These are phyloP conservation scores for Apodemus sylvaticus DNA, from an alignment of 2,113 vertebrate species.

Conservation along the genomic window DNA sequence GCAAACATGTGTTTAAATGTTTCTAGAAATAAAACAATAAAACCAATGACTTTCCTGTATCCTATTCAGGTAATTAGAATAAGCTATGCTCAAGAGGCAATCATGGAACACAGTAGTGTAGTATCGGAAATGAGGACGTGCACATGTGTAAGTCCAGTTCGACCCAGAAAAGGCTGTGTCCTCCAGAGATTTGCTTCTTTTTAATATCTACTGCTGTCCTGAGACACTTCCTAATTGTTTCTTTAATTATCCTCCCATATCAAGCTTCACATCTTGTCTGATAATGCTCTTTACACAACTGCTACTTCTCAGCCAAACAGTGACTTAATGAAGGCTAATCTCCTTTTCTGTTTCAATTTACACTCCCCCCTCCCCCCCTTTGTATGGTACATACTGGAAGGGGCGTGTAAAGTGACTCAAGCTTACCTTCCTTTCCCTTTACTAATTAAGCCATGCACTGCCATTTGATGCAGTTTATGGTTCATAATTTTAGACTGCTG, in stretches of 20 bases:
- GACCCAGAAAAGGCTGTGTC: slow-evolving; percentile 31
- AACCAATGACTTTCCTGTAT: background rate
- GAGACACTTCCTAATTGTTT: slow-evolving; percentile 66
- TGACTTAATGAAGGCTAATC: slow-evolving; percentile 44
- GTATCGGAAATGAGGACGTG: background rate
- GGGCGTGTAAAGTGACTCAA: slow-evolving; percentile 23
- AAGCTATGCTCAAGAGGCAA: background rate
- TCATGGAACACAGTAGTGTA: background rate
- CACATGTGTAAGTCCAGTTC: background rate
- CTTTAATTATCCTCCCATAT: slow-evolving; percentile 69
- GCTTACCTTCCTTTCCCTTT: slow-evolving; percentile 53
- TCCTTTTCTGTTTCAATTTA: slow-evolving; percentile 60
- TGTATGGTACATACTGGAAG: slow-evolving; percentile 39
- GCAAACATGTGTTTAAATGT: background rate
- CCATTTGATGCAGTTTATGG: slow-evolving; percentile 35
- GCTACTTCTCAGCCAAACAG: slow-evolving; percentile 54
- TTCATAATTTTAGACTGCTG: slow-evolving; percentile 48
- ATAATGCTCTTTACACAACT: slow-evolving; percentile 67
- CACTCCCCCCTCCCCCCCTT: background rate
- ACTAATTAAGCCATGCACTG: slow-evolving; percentile 69
- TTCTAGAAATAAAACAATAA: background rate
- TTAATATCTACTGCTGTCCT: slow-evolving; percentile 70
- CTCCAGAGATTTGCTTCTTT: slow-evolving; percentile 64
- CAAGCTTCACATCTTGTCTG: slow-evolving; percentile 70
- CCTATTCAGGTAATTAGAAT: background rate